Base-by-base conservation (phyloP, 2,888 invertebrate species). In the Lasioglossum malachurum region DNA sequence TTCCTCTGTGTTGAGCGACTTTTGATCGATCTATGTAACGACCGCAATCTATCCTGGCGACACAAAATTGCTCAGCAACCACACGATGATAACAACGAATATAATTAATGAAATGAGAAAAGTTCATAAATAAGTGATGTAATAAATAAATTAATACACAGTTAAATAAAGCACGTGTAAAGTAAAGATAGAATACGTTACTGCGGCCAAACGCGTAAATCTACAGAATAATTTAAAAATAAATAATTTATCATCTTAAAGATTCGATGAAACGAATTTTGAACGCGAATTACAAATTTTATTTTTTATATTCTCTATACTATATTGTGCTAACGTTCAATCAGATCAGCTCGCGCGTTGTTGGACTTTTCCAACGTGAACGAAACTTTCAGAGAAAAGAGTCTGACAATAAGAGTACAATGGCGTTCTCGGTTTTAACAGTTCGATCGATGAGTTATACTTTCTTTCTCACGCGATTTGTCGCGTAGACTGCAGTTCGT, bases 381-480 rank as follows among this genome's bases (percentile, higher is more conserved):
- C 38, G 8, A 16, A 75, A 27, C 19, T 69, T 23, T 12, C 4
- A n/a, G 38, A 75, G 80, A 60, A 81, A 87, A 78, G 76, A 81
- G 83, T 60, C 87, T 57, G 83, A 72, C 80, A 14, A 73, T n/a
- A 12, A 57, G 57, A 57, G 57, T 57, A 35, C n/a, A 49, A 75
- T n/a, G 60, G 69, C 46, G 78, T 73, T 57, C 80, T 67, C 69
- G 69, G 31, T 38, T 69, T 83, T 86, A 64, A 57, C 78, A 75
- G 75, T 77, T 84, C 71, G 76, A 87, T 91, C 88, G 80, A 88
- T 91, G 86, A 89, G 83, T 82, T 89, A 90, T 91, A 91, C 90
- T 91, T 91, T 91, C 90, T 91, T 91, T 83, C 82, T 88, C 78
- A 80, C 88, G 83, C 86, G 80, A 88, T 78, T 53, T 81, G 14